Evolutionary conservation across 2,113 vertebrate species (phyloP), one percentile per base, ranked within the genome.

Genomic region (Tichodroma muraria): DNA sequence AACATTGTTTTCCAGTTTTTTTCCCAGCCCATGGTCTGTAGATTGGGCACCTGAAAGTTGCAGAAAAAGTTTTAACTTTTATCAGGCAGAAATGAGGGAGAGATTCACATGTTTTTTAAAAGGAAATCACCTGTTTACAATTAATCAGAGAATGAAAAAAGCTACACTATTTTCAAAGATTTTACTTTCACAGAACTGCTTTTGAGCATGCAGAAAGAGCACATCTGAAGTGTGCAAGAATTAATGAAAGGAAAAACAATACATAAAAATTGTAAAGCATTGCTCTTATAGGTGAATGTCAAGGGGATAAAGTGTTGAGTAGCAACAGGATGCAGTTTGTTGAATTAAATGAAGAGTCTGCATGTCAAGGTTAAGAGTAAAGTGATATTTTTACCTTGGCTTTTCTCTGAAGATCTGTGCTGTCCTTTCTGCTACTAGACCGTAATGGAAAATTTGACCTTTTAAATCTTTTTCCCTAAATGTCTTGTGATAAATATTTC

Each of bases 371-470:
- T 92, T 80, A 85, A 80, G 54, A 65, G 69, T n/a, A 82, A 82
- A 91, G 44, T 22, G 54, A 15, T 63, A 79, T 76, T 87, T 92
- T 88, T 93, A 82, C 63, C 18, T 89, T 35, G 91, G 70, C 61
- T 87, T 45, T 90, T 84, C 77, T 80, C 80, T 93, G 73, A 87
- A 88, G 91, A 82, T 88, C 59, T 70, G n/a, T 77, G 54, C 35
- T 87, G 73, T 89, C 78, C 63, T 92, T 91, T 93, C 38, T 88
- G 75, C 52, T 91, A 45, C 54, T 54, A 73, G 30, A 72, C 19
- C 23, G 44, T 89, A 95, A 96, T 95, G 84, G 53, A 89, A 95
- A 94, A 85, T 38, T 31, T 95, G 89, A 95, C 87, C 91, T 95
- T 96, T 96, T 42, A 82, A 80, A 92, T 69, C 30, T 22, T 83